Evolutionary conservation across 1,140 invertebrate genomes (phyloP), one percentile per base, ranked within the genome.

Genomic region (Aphaenogaster rudis): DNA sequence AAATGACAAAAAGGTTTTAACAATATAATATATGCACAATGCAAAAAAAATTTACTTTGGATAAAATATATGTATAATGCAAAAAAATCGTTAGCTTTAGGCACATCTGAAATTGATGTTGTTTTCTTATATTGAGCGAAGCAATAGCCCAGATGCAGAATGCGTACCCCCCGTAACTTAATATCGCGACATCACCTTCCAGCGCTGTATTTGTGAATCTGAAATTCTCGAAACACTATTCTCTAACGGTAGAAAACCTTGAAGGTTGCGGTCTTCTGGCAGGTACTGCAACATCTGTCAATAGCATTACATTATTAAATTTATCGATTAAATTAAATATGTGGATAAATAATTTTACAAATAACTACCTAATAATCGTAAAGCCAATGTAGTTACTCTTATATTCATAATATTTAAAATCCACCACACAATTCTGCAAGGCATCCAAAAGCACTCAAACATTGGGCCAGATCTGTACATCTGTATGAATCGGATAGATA

Each of bases 401-500:
- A n/a, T n/a, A n/a, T 67, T 95, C 93, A 71, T 94, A 93, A 76
- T 93, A 93, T 80, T 95, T 90, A 67, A 96, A 96, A 86, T 95
- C 94, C 69, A 94, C 93, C 39, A 96, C 93, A 36, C 93, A 93
- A 17, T 93, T 91, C 89, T 97, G 96, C n/a, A 98, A 94, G 88
- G 96, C 96, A 93, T 98, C 98, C 67, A 98, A 94, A 9, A 97
- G 93, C 91, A 97, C 97, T 88, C 97, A 97, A n/a, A 98, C 96
- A 91, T 97, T 97, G 15, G 97, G 96, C 97, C 97, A 98, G 86
- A 98, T 97, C 96, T 97, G 97, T 77, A 95, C 96, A 98, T 98
- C 96, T 98, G 96, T 48, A 96, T 96, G 21, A 98, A 91, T 97
- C 96, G 77, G 93, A 39, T 21, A 0, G 21, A 21, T 21, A 21